Evolutionary conservation across 35 echinoderm and acorn worm genomes (phyloP).

Genomic region (Acanthaster planci): DNA sequence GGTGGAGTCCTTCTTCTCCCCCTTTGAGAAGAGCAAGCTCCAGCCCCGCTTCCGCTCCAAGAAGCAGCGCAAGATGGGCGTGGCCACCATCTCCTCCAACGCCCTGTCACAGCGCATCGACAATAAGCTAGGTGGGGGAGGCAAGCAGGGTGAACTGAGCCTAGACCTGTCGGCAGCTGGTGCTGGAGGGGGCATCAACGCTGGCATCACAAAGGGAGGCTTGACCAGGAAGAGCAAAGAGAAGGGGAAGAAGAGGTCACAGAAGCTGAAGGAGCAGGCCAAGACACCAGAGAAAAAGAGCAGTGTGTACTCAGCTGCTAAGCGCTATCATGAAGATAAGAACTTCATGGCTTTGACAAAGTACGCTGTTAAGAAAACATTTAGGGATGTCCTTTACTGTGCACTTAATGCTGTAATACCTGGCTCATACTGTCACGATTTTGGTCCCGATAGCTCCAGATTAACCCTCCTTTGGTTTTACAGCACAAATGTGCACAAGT

Average conservation of each 20-base stretch:
- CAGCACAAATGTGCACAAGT: too few species aligned
- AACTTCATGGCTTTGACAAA: constrained; percentile 95
- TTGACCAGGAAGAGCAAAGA: constrained; percentile 52
- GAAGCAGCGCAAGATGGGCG: constrained; percentile 67
- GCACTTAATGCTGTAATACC: too few species aligned
- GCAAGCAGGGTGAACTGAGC: constrained; percentile 39
- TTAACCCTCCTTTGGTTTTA: too few species aligned
- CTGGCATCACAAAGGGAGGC: constrained; percentile 2
- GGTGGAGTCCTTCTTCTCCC: constrained; percentile 33
- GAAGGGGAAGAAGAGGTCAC: constrained; percentile 66
- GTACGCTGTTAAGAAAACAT: constrained; percentile 30
- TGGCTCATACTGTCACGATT: too few species aligned
- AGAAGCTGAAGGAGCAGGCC: constrained; percentile 86
- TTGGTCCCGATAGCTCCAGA: too few species aligned
- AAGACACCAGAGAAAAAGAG: constrained; percentile 91
- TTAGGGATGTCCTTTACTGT: neutral
- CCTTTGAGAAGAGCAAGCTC: constrained; percentile 35
- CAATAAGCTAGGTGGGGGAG: constrained; percentile 14
- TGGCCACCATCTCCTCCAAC: constrained; percentile 45
- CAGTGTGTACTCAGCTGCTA: constrained; percentile 95
- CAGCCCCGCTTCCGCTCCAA: constrained; percentile 79
- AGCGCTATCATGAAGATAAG: constrained; percentile 94
- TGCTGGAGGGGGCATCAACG: constrained; percentile 9
- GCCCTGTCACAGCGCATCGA: neutral
- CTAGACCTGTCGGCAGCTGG: constrained; percentile 29